Conservation (phyloP, 1,140 invertebrate species). For the Neodiprion pinetum region DNA sequence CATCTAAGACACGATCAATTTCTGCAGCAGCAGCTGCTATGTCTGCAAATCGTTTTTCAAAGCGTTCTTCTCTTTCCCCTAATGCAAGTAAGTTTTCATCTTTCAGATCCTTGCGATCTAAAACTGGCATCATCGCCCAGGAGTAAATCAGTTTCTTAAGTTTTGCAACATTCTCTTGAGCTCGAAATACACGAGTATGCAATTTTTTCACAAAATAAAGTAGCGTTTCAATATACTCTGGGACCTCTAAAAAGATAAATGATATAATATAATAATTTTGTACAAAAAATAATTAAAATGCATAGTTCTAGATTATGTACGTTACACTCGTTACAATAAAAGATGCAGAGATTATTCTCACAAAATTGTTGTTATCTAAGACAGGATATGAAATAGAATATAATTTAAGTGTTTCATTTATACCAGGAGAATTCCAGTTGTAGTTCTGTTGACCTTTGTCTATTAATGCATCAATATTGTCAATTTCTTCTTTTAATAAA, state of each 20-base stretch:
- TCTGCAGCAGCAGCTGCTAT: conserved; percentile 64
- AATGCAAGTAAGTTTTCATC: conserved; percentile 67
- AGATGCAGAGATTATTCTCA: neutral
- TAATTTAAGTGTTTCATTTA: conserved; percentile 14
- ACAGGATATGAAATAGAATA: neutral
- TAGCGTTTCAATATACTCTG: conserved; percentile 66
- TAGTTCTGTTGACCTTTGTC: conserved; percentile 63
- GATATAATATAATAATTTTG: conserved; percentile 38
- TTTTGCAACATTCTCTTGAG: conserved; percentile 60
- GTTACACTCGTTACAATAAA: too few relatives aligned
- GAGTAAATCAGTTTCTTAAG: conserved; percentile 66
- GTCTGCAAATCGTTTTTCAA: conserved; percentile 64
- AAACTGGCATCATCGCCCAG: conserved; percentile 75
- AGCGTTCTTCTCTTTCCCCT: conserved; percentile 65
- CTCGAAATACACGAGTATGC: conserved; percentile 63
- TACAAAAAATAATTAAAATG: conserved; percentile 7
- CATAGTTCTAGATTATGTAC: too few relatives aligned
- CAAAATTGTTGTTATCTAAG: neutral
- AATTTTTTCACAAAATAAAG: conserved; percentile 63
- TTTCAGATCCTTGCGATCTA: conserved; percentile 70
- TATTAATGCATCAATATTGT: conserved; percentile 66
- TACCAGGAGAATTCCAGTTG: conserved; percentile 69
- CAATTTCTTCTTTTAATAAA: conserved; percentile 66
- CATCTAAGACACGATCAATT: conserved; percentile 66
- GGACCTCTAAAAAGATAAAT: conserved; percentile 56